These are phyloP conservation scores for Atlantisia rogersi DNA, from an alignment of 2,113 vertebrate genomes.

Conservation along the genomic window DNA sequence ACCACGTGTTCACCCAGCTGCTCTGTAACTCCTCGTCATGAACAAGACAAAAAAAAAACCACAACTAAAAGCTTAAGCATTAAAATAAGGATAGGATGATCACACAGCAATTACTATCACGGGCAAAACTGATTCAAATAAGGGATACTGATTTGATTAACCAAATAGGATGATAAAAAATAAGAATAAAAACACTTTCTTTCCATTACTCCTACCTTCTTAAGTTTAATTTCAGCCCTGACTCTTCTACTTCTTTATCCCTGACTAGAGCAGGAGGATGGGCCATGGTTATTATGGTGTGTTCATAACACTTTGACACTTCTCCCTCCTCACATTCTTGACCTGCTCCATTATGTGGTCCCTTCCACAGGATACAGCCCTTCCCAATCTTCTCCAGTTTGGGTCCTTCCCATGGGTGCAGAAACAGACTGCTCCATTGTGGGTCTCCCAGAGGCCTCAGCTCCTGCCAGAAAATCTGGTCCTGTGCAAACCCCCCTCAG, in stretches of 20 bases:
- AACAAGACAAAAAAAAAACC: not conserved
- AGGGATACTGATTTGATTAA: not conserved
- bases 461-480: not conserved
- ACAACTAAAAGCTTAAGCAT: not conserved
- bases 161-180: not conserved
- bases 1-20: not conserved
- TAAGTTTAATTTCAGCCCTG: not conserved
- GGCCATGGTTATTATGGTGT: accelerated
- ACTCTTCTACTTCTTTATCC: not conserved
- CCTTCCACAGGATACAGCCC: not conserved
- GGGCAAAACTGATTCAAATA: not conserved
- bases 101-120: too few species aligned
- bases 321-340: not conserved
- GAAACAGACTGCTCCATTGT: too few species aligned
- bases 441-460: not conserved
- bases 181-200: not conserved
- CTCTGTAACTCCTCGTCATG: not conserved
- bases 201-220: not conserved
- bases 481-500: not conserved
- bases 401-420: not conserved
- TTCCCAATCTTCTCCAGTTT: not conserved
- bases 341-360: not conserved
- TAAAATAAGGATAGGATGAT: not conserved
- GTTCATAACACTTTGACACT: not conserved
- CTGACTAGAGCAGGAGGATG: accelerated